Conservation (phyloP, 2,797 vertebrate genomes). For the Perodicticus potto region DNA sequence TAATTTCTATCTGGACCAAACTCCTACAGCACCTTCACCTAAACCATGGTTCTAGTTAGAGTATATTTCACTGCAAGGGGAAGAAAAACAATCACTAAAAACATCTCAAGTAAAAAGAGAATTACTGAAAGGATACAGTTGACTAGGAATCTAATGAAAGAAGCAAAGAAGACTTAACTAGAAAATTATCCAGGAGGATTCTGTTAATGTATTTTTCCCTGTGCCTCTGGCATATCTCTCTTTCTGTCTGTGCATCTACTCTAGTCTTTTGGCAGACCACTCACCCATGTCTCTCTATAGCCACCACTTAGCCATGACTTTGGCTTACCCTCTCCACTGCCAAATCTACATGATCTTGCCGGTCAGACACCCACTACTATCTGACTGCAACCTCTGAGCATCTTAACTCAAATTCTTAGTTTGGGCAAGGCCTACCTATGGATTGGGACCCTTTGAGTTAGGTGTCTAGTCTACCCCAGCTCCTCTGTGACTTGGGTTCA, state of each 20-base stretch:
- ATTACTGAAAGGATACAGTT: not conserved
- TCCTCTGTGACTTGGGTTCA: not conserved
- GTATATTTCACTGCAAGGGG: not conserved
- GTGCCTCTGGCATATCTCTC: not conserved
- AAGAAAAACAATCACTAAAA: not conserved
- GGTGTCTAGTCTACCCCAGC: not conserved
- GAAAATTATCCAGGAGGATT: not conserved
- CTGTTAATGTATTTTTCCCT: not conserved
- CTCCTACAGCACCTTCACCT: not conserved
- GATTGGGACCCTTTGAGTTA: not conserved
- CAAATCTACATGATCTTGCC: not conserved
- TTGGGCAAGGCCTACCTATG: not conserved
- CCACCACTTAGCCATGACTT: not conserved
- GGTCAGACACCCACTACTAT: not conserved
- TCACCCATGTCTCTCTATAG: not conserved
- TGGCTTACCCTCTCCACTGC: not conserved
- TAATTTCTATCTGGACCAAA: constrained; percentile 9
- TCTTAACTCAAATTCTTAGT: constrained; percentile 41
- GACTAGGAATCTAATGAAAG: constrained; percentile 15
- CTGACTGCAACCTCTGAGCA: constrained; percentile 7
- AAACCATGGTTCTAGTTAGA: not conserved
- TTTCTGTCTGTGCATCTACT: not conserved
- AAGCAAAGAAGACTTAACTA: not conserved
- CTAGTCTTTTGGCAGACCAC: not conserved
- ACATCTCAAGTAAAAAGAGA: constrained; percentile 27